phyloP scores from a whole-genome alignment of 2,113 vertebrate genomes.

The Rhinoderma darwinii region DNA sequence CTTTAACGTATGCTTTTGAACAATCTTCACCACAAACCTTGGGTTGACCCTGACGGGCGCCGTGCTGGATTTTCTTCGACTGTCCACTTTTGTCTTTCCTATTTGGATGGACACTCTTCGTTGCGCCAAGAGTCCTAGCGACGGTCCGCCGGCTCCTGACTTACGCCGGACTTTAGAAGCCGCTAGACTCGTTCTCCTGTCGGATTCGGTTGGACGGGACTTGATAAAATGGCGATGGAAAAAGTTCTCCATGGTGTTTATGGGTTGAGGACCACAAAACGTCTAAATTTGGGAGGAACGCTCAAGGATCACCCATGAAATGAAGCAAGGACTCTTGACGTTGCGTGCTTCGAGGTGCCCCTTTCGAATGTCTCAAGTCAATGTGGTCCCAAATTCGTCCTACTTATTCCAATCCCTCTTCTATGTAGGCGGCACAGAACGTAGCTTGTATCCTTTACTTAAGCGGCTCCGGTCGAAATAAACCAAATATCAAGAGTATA shows the following conservation, averaged over 20 bases:
- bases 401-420: background rate
- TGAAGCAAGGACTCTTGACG: background rate
- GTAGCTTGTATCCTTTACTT: background rate
- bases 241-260: slow-evolving; percentile 41
- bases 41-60: slow-evolving; percentile 41
- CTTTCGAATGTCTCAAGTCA: background rate
- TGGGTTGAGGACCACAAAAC: background rate
- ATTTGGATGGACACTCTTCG: slow-evolving; percentile 3
- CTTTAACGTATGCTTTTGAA: background rate
- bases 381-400: background rate
- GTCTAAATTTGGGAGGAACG: background rate
- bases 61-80: slow-evolving; percentile 48
- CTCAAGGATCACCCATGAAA: background rate
- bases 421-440: background rate
- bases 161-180: slow-evolving; percentile 45
- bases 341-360: background rate
- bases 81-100: background rate
- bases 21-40: background rate
- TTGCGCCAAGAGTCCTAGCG: slow-evolving; percentile 14
- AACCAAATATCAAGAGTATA: slow-evolving; percentile 6
- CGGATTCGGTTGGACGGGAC: background rate
- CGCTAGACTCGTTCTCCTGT: background rate
- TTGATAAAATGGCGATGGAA: slow-evolving; percentile 39
- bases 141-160: slow-evolving; percentile 32
- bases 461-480: background rate